phyloP scores from a whole-genome alignment of 2,113 vertebrate genomes.

The Tenrec ecaudatus region DNA sequence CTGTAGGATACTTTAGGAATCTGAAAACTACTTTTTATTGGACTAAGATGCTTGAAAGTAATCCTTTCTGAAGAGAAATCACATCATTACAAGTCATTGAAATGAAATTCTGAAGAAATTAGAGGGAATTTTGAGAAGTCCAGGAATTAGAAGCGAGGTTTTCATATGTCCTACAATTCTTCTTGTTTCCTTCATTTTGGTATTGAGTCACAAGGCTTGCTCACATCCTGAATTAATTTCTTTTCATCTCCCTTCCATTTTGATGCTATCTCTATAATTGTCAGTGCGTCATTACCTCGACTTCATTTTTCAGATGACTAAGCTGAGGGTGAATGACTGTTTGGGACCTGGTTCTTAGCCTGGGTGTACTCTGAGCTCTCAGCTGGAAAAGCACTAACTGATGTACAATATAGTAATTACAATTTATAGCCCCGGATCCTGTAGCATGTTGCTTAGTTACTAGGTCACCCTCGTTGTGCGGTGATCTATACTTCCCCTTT shows the following conservation, averaged over 20 bases:
- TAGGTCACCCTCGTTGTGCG: neutral
- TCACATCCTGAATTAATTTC: constrained; percentile 82
- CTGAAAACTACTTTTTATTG: constrained; percentile 48
- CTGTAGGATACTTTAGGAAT: constrained; percentile 52
- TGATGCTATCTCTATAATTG: constrained; percentile 68
- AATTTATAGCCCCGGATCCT: constrained; percentile 41
- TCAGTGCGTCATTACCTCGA: constrained; percentile 51
- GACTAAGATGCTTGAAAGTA: constrained; percentile 59
- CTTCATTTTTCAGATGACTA: constrained; percentile 69
- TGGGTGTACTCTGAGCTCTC: constrained; percentile 34
- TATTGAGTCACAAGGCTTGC: constrained; percentile 80
- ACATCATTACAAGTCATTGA: constrained; percentile 72
- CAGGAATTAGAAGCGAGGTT: constrained; percentile 36
- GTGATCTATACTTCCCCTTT: constrained; percentile 33
- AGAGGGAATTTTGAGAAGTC: constrained; percentile 70
- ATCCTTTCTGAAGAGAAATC: constrained; percentile 56
- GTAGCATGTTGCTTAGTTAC: constrained; percentile 44
- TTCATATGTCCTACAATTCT: constrained; percentile 53
- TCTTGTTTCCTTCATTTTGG: constrained; percentile 70
- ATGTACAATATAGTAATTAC: constrained; percentile 48
- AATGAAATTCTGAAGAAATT: constrained; percentile 69
- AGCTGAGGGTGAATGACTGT: constrained; percentile 48
- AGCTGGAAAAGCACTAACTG: constrained; percentile 29
- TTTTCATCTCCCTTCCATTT: constrained; percentile 59
- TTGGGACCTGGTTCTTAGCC: constrained; percentile 30